phyloP scores from a whole-genome alignment of 1,140 invertebrate genomes.

The Sinonovacula constricta region DNA sequence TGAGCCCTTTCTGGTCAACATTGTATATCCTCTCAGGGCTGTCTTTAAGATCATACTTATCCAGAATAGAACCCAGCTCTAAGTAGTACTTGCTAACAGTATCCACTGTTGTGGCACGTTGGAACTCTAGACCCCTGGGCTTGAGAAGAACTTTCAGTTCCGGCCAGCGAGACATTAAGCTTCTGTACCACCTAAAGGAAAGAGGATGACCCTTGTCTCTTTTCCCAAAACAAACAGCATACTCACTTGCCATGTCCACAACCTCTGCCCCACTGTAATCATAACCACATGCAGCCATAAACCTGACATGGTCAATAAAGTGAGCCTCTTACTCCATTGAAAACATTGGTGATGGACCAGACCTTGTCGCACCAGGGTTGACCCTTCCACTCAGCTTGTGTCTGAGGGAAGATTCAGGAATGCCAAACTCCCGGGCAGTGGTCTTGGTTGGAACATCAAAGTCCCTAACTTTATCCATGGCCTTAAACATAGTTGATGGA shows the following conservation, averaged over 20 bases:
- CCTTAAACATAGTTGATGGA: no score
- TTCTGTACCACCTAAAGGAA: slow-evolving; percentile 11
- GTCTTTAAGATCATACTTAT: slow-evolving; percentile 55
- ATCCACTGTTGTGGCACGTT: slow-evolving; percentile 27
- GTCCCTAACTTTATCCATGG: not conserved
- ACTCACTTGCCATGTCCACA: no score
- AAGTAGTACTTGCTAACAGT: no score
- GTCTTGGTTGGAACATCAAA: slow-evolving; percentile 12
- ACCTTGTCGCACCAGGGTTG: no score
- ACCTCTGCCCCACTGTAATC: no score
- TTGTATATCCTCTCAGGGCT: no score
- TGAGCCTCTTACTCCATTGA: slow-evolving; percentile 10
- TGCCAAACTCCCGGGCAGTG: no score
- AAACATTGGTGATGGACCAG: slow-evolving; percentile 8
- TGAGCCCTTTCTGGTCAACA: slow-evolving; percentile 78
- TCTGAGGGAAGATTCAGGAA: no score
- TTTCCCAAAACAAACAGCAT: no score
- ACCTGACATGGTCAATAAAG: no score
- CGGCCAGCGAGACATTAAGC: slow-evolving; percentile 9
- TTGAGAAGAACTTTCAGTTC: slow-evolving; percentile 16
- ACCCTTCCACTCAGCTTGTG: no score
- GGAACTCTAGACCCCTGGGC: slow-evolving; percentile 12
- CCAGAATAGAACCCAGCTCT: slow-evolving; percentile 14
- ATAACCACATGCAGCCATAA: no score
- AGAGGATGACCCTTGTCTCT: slow-evolving; percentile 21